A percentile compares a stretch with the other conserved stretches of the same genome.
These are phyloP conservation scores for Panagrolaimus sp. DNA, from an alignment of 1,140 invertebrate species.

Conservation along the genomic window DNA sequence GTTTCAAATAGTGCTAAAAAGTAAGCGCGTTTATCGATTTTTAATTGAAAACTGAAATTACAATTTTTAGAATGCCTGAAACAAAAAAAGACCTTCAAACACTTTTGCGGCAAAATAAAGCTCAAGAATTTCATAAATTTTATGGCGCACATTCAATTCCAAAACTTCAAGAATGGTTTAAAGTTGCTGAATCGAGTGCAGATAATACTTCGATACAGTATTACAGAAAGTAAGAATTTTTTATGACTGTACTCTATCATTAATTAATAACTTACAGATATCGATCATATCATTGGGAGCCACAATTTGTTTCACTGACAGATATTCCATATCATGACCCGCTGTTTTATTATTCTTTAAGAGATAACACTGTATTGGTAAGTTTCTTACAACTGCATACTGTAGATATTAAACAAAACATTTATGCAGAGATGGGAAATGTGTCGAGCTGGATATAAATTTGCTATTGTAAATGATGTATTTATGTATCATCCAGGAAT, in stretches of 20 bases:
- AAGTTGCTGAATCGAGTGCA: neutral
- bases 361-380: slow-evolving; percentile 25
- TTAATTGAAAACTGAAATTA: too few relatives aligned
- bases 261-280: too few relatives aligned
- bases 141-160: slow-evolving; percentile 1
- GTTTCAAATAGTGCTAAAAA: slow-evolving; percentile 1
- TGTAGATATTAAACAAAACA: too few relatives aligned
- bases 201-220: neutral
- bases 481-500: slow-evolving; percentile 25
- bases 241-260: too few relatives aligned
- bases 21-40: too few relatives aligned
- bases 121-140: slow-evolving; percentile 23
- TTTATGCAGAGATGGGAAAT: slow-evolving; percentile 26
- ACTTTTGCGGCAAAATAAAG: neutral
- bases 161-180: slow-evolving; percentile 12
- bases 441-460: slow-evolving; percentile 27
- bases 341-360: slow-evolving; percentile 13
- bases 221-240: neutral
- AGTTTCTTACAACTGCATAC: neutral
- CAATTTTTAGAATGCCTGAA: neutral
- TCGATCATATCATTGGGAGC: slow-evolving; percentile 18
- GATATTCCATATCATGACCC: slow-evolving; percentile 20
- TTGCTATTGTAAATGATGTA: slow-evolving; percentile 23
- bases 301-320: slow-evolving; percentile 21
- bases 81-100: slow-evolving; percentile 7